Evolutionary conservation across 2,888 invertebrate genomes (phyloP), one percentile per base, ranked within the genome.

Genomic region (Drosophila imparisetae): DNA sequence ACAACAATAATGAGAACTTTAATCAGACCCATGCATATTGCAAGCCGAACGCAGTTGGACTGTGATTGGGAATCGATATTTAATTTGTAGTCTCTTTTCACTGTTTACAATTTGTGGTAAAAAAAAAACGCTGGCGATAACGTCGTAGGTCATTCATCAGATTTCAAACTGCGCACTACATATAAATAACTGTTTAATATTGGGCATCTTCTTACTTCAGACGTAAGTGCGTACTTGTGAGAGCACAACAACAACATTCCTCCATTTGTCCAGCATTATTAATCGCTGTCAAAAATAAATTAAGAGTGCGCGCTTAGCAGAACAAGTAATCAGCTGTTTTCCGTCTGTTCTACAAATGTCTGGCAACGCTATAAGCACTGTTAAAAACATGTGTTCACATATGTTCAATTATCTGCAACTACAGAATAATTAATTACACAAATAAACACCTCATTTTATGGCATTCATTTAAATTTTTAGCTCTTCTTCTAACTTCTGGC

Each of bases 201-300:
- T 18, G 5, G 6, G 42, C 5, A 42, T 13, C 2, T 11, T 21
- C 2, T 42, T 11, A 2, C 11, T 42, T 2, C 2, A 18, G n/a
- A 42, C 21, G 2, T 42, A 40, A 15, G 2, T 24, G 24, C 24
- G 15, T 24, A 21, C 7, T 45, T 45, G 7, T 45, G 21, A 34
- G 11, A 13, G 13, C 13, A 5, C 34, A 34, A 34, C 18, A 36
- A 15, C 18, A 36, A 36, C 5, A 15, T 36, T 36, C 6, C 8
- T 8, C 18, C 38, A 38, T 42, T n/a, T 11, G 40, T 6, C 5
- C 82, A 97, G 93, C 96, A 97, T 97, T 55, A 18, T 71, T 40
- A 29, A 40, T 50, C 10, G 40, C 11, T 24, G 49, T 59, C 40
- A 18, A 50, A 61, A 49, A 24, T n/a, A 11, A 74, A 21, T 36